Base-by-base conservation (phyloP, 2,113 vertebrate species). In the Paramisgurnus dabryanus region DNA sequence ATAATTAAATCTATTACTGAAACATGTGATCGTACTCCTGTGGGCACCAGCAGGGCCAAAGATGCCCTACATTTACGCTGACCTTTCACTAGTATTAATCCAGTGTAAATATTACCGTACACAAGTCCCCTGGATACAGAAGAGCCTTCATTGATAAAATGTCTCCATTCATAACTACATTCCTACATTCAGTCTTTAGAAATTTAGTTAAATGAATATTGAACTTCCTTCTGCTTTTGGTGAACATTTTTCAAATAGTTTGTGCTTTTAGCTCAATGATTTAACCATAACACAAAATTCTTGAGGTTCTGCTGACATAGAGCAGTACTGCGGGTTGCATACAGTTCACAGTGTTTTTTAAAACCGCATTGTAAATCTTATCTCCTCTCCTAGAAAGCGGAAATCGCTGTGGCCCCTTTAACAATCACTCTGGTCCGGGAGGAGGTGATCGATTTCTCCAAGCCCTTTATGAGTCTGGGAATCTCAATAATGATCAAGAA, bases 401-500 rank as follows among this genome's bases (percentile, higher is more conserved):
- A 98, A 91, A 99, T 99, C 83, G 98, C 97, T 6, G 96, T 99
- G 86, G 98, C 98, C 58, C 98, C 98, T 43, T 91, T 99, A 90
- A 99, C 98, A 84, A 99, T 99, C 91, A 99, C 98, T 72, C 93
- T 99, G 89, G 98, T 99, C 81, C 93, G 98, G 86, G 98, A 99
- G 89, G 98, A 99, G 89, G 98, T 99, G 88, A 99, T 99, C 81
- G 98, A 99, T 91, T 99, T 99, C 92, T 99, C 98, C 69, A 99
- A 99, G 88, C 98, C 98, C 86, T 99, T 99, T 91, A 99, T 99
- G 98, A 98, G 96, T 88, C 91, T 99, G 91, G 98, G 98, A 82
- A 99, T 99, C 90, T 99, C 97, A 90, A 99, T 99, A 90, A 99
- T 99, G 98, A 99, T 99, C 93, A 99, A 99, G 93, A 99, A 99